Evolutionary conservation across 1,140 invertebrate genomes (phyloP).

Genomic region (Zaprionus camerounensis): DNA sequence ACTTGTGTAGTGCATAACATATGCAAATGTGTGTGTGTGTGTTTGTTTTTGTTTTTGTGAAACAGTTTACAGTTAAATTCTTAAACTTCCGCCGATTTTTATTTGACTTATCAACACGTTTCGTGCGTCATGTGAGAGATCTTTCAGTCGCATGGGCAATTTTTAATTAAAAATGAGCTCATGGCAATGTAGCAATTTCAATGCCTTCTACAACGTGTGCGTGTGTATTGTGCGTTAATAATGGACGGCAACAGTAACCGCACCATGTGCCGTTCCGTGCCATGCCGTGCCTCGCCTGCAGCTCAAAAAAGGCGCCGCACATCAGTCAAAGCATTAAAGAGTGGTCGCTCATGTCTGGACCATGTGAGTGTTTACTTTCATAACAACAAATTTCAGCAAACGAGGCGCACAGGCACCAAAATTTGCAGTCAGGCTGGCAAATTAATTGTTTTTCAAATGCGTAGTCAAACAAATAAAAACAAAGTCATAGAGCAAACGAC

Average conservation of each 20-base stretch:
- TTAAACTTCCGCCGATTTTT: conserved; percentile 29
- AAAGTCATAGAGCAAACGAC: conserved; percentile 8
- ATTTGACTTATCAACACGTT: conserved; percentile 56
- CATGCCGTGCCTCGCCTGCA: neutral
- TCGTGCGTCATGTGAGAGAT: conserved; percentile 51
- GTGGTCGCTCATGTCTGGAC: conserved; percentile 69
- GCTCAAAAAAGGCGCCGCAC: conserved; percentile 40
- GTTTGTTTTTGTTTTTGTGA: conserved; percentile 1
- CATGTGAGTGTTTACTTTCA: conserved; percentile 69
- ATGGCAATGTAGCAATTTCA: conserved; percentile 38
- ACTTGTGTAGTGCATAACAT: neutral
- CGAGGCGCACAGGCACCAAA: conserved; percentile 17
- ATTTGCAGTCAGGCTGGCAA: conserved; percentile 58
- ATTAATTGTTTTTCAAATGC: conserved; percentile 78
- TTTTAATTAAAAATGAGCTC: conserved; percentile 79
- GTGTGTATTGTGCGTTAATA: conserved; percentile 35
- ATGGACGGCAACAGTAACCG: conserved; percentile 17
- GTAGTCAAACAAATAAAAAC: conserved; percentile 66
- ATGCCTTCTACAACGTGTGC: conserved; percentile 7
- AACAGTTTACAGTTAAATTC: conserved; percentile 34
- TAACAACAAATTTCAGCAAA: conserved; percentile 58
- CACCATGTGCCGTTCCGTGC: conserved; percentile 49
- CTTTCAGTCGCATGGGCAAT: conserved; percentile 43
- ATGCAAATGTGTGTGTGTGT: neutral
- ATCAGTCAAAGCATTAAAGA: conserved; percentile 70